Evolutionary conservation across 37 sponge, comb jelly and placozoan species (phyloP).

Genomic region (Spongilla lacustris): DNA sequence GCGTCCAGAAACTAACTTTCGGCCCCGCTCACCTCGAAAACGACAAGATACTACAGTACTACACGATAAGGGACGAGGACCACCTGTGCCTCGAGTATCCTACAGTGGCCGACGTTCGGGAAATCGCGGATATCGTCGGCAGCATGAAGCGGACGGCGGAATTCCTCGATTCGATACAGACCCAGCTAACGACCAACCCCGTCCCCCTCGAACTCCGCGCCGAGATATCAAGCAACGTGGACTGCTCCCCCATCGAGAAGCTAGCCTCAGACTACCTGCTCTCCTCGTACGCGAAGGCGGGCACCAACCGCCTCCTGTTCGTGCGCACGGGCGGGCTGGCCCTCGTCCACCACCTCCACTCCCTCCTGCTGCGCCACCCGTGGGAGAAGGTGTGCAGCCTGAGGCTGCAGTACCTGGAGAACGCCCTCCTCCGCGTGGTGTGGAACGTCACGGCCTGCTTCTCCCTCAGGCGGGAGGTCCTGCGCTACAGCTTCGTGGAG

Average conservation of each 20-base stretch:
- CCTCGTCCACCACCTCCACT: constrained; percentile 22
- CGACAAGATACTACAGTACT: background rate
- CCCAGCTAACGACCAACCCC: background rate
- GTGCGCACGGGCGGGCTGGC: constrained; percentile 2
- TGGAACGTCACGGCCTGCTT: constrained; percentile 21
- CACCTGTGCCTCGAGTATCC: constrained; percentile 15
- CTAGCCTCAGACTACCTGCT: constrained; percentile 10
- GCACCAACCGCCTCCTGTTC: constrained; percentile 47
- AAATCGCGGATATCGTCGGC: background rate
- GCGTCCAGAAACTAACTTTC: constrained; percentile 17
- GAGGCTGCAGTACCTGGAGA: constrained; percentile 37
- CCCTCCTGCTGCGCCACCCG: constrained; percentile 6
- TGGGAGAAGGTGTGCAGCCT: constrained; percentile 15
- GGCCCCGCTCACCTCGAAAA: background rate
- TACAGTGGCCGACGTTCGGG: constrained; percentile 1
- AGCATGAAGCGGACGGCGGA: background rate
- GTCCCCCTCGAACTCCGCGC: background rate
- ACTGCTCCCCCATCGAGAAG: background rate
- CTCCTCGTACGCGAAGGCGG: background rate
- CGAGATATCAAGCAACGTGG: background rate
- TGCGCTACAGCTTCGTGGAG: background rate
- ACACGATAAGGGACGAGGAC: constrained; percentile 21
- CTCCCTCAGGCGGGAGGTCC: background rate
- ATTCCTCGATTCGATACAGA: constrained; percentile 7
- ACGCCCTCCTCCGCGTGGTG: constrained; percentile 14